Evolutionary conservation across 2,888 invertebrate species (phyloP), one percentile per base, ranked within the genome.

Genomic region (Synanthedon andrenaeformis): DNA sequence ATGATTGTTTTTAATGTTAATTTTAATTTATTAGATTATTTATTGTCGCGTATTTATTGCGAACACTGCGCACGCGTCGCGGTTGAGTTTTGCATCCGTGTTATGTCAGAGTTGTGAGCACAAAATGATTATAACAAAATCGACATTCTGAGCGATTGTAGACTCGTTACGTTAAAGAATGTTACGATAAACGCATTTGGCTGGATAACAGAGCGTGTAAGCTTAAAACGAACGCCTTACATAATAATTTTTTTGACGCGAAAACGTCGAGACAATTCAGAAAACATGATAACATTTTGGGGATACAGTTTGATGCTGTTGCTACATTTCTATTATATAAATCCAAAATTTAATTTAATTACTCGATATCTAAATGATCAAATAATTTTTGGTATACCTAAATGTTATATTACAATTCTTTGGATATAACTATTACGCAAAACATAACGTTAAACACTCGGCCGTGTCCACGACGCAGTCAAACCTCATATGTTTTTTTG

Each of bases 61-160:
- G 76, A 60, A 55, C 61, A 56, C 63, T 66, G 76, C 75, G 78
- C 76, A 62, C 71, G 67, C 70, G 74, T 60, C 67, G 74, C 65
- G 78, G 73, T 65, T 57, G 80, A 79, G 85, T 83, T 82, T 81
- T 77, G 49, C 76, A 69, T 79, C 76, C 69, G 65, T 66, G 67
- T 72, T 74, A 76, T 84, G 86, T 86, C 74, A 66, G 83, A 86
- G 85, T 86, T 86, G 85, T 84, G 70, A 72, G 86, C 86, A 86
- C 86, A 86, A 86, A 73, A 80, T 65, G 60, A 61, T 67, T 61
- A 75, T 28, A 72, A 70, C 85, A 85, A 86, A 84, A 76, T 85
- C 85, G 83, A 82, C 85, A 81, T 82, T 70, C 63, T 58, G 62
- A 68, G 74, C 64, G 79, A 76, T 71, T 64, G 80, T 81, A 83